Conservation (phyloP, 2,113 vertebrate genomes). For the Apteryx owenii region DNA sequence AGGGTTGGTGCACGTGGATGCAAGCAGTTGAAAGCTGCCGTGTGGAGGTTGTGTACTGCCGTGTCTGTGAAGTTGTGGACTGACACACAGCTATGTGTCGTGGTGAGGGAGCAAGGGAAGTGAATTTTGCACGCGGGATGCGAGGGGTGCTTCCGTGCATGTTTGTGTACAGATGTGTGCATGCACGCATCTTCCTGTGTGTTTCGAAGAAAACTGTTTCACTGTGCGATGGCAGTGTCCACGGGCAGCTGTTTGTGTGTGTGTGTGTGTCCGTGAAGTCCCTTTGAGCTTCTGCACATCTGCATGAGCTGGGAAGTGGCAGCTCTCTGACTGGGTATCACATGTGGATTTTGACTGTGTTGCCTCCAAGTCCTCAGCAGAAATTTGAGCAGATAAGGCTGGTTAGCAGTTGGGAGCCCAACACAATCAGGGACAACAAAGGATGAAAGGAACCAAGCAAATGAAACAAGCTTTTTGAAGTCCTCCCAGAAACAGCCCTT, state of each 20-base stretch:
- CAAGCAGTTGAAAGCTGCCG: neutral
- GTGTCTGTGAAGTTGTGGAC: neutral
- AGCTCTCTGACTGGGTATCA: neutral
- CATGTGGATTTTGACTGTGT: neutral
- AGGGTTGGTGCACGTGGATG: neutral
- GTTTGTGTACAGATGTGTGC: neutral
- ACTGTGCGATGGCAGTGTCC: accelerated
- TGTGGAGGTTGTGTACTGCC: neutral
- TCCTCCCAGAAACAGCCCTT: constrained; percentile 60
- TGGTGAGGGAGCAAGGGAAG: neutral
- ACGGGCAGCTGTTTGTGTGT: neutral
- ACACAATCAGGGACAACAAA: constrained; percentile 53
- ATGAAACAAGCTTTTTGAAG: constrained; percentile 73
- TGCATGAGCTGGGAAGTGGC: neutral
- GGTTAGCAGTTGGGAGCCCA: constrained; percentile 50
- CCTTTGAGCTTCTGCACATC: neutral
- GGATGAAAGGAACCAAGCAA: constrained; percentile 65
- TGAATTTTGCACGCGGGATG: neutral
- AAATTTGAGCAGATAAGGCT: constrained; percentile 55
- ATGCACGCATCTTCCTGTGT: neutral
- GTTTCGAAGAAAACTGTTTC: neutral
- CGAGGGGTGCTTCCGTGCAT: neutral
- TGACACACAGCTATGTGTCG: neutral
- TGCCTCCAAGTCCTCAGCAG: constrained; percentile 49
- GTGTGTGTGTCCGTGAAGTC: neutral